A percentile compares a stretch with the other conserved stretches of the same genome.
These are phyloP conservation scores for Coccyzus lansbergi DNA, from an alignment of 2,797 vertebrate genomes.

Conservation along the genomic window DNA sequence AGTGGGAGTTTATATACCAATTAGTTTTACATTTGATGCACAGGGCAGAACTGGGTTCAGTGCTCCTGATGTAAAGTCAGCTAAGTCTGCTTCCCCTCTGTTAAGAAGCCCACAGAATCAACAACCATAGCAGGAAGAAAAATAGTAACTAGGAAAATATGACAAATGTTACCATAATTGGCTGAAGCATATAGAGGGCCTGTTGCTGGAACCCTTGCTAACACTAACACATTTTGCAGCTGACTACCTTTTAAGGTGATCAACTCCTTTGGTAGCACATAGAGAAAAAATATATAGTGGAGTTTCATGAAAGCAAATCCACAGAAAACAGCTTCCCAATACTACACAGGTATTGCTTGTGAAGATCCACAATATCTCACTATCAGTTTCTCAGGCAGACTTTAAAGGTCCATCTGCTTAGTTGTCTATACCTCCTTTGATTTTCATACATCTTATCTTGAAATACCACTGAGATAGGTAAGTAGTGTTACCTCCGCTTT, in stretches of 20 bases:
- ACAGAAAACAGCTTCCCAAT: neutral
- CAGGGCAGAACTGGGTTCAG: neutral
- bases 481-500: neutral
- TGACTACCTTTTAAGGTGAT: constrained; percentile 30
- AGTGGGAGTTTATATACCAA: neutral
- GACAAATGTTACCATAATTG: constrained; percentile 51
- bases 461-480: neutral
- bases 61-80: neutral
- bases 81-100: neutral
- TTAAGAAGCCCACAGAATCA: constrained; percentile 17
- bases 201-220: neutral
- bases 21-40: neutral
- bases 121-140: neutral
- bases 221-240: neutral
- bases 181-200: neutral
- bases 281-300: neutral
- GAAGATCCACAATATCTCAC: neutral
- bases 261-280: neutral
- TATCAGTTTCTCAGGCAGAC: neutral
- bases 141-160: constrained; percentile 50
- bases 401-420: neutral
- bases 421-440: neutral
- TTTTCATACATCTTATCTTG: neutral
- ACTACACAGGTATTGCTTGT: neutral
- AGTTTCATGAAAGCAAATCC: neutral